Percentiles rank a stretch among this genome's conserved stretches.
Evolutionary conservation across 2,797 vertebrate genomes (phyloP).

Genomic region (Apodemus agrarius): DNA sequence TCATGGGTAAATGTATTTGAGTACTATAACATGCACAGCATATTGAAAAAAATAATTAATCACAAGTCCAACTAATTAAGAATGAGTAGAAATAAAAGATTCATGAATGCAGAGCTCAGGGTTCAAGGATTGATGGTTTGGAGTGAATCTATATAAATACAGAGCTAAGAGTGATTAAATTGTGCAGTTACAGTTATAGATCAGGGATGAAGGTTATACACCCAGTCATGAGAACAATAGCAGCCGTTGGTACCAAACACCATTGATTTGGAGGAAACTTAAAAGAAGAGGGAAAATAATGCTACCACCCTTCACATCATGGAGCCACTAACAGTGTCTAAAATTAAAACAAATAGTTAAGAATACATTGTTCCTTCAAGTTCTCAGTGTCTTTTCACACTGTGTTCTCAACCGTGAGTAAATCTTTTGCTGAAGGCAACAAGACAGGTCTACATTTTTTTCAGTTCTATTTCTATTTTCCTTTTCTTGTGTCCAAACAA

Average conservation of each 20-base stretch:
- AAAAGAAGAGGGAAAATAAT: background rate
- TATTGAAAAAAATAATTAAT: constrained; percentile 35
- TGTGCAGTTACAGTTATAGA: background rate
- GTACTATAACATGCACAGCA: background rate
- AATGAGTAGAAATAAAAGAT: constrained; percentile 63
- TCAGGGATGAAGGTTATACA: constrained; percentile 44
- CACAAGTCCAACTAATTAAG: constrained; percentile 60
- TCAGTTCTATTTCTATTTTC: constrained; percentile 29
- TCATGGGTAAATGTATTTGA: background rate
- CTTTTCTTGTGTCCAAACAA: constrained; percentile 45
- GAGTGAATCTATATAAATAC: background rate
- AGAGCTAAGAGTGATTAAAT: constrained; percentile 27
- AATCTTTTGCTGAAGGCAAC: constrained; percentile 17
- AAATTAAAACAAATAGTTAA: constrained; percentile 64
- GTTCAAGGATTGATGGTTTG: background rate
- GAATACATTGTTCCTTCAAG: constrained; percentile 41
- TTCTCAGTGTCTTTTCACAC: constrained; percentile 11
- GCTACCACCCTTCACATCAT: background rate
- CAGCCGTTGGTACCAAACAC: background rate
- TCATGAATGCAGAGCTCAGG: background rate
- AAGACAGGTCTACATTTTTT: constrained; percentile 25
- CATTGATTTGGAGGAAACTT: background rate
- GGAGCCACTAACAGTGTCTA: constrained; percentile 10
- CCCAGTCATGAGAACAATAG: background rate
- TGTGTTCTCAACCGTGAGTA: constrained; percentile 33